A percentile compares a stretch with the other conserved stretches of the same genome.
These are phyloP conservation scores for Brachyopa scutellaris DNA, from an alignment of 2,888 invertebrate genomes.

Conservation along the genomic window DNA sequence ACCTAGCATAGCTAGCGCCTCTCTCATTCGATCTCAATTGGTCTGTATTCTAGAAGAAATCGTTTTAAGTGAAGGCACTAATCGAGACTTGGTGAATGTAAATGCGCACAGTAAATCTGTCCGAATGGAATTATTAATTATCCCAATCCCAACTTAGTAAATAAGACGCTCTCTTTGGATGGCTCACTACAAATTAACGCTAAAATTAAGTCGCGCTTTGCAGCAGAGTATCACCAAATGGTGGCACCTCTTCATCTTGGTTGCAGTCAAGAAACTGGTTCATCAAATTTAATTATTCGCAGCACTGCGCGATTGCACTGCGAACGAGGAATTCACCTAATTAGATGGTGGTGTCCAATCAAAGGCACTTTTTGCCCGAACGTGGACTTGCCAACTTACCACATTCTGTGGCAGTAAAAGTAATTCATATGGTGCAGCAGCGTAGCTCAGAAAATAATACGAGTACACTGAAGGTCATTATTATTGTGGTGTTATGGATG, in stretches of 20 bases:
- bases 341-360: slow-evolving; percentile 39
- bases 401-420: slow-evolving; percentile 46
- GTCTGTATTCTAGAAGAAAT: slow-evolving; percentile 38
- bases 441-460: slow-evolving; percentile 41
- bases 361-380: slow-evolving; percentile 44
- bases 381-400: not conserved
- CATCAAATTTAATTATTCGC: slow-evolving; percentile 41
- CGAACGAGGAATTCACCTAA: slow-evolving; percentile 40
- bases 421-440: slow-evolving; percentile 43
- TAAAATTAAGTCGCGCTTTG: slow-evolving; percentile 25
- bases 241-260: not conserved
- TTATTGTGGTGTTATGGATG: slow-evolving; percentile 32
- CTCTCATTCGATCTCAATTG: slow-evolving; percentile 30
- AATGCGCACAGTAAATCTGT: slow-evolving; percentile 25
- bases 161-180: slow-evolving; percentile 3
- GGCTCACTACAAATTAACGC: slow-evolving; percentile 37
- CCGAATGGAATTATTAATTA: slow-evolving; percentile 47
- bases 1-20: slow-evolving; percentile 35
- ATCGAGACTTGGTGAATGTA: slow-evolving; percentile 14
- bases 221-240: slow-evolving; percentile 20
- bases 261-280: slow-evolving; percentile 35
- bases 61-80: slow-evolving; percentile 41
- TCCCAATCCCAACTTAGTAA: no score
- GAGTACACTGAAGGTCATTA: slow-evolving; percentile 59
- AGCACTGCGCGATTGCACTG: slow-evolving; percentile 8